Base-by-base conservation (phyloP, 2,113 vertebrate species). In the Promerops cafer region DNA sequence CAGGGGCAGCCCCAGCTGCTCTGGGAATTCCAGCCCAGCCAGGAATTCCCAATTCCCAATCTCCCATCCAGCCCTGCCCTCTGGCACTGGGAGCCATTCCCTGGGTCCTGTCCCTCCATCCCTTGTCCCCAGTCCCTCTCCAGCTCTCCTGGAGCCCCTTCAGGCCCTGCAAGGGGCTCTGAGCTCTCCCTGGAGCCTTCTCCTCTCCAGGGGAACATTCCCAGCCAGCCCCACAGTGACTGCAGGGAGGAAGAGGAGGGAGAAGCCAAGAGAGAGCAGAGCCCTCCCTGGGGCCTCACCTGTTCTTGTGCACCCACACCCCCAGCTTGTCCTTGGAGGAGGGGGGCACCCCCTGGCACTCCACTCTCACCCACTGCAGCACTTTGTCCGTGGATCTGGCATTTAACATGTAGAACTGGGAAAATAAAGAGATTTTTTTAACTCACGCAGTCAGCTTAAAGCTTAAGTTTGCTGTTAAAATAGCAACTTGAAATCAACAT, bases 261-360 rank as follows among this genome's bases (percentile, higher is more conserved):
- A 21, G 47, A 18, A 40, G 22, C 18, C 49, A 18, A 10, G 4
- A 8, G n/a, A 5, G 28, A 45, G 28, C n/a, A 14, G 50, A 20
- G 50, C 40, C 47, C 14, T 3, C 15, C 4, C 27, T 11, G n/a
- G 53, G 83, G n/a, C 89, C 98, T 97, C 81, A 99, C 99, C 98
- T 99, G 98, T 99, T 99, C 92, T 97, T 99, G 96, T 99, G 97
- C 54, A 99, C 98, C 99, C 99, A 99, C 89, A 99, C 99, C 5
- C 99, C 99, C 13, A 99, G 98, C 88, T 99, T 99, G 98, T 99
- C 99, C 97, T 99, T 99, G 72, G 98, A 98, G 0, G 99, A 98
- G 9, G 99, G 99, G 70, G 99, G 98, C 30, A 98, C 94, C 79
- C 99, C 99, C 97, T 98, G 98, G 77, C 99, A 98, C 53, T 99